Conservation (phyloP, 2,888 invertebrate species). For the Eupithecia centaureata region DNA sequence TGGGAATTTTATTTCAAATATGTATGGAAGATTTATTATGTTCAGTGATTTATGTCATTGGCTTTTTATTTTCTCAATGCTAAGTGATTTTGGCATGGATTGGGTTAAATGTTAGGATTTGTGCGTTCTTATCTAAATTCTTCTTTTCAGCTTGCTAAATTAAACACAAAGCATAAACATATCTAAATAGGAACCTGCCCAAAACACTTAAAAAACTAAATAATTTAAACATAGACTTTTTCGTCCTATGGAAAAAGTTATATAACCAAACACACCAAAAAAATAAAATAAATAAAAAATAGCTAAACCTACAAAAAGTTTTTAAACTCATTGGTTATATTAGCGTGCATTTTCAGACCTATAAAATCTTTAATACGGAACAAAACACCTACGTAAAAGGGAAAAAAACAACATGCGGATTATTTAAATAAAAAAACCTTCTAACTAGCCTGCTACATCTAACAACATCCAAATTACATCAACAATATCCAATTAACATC, state of each 20-base stretch:
- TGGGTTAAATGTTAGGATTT: neutral
- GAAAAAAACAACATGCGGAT: neutral
- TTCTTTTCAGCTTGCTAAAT: neutral
- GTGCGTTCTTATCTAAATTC: too few relatives aligned
- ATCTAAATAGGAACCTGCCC: neutral
- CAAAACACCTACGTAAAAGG: neutral
- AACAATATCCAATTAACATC: neutral
- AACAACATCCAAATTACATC: neutral
- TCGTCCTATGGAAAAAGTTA: slow-evolving; percentile 1
- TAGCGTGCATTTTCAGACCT: neutral
- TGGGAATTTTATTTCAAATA: too few relatives aligned
- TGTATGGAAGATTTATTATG: neutral
- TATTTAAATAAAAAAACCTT: neutral
- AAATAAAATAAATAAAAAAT: too few relatives aligned
- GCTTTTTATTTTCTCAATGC: neutral
- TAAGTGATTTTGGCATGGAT: neutral
- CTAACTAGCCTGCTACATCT: too few relatives aligned
- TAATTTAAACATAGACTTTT: neutral
- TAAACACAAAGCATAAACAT: neutral
- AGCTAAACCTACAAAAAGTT: neutral
- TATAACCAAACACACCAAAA: too few relatives aligned
- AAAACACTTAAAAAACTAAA: neutral
- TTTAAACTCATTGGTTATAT: neutral
- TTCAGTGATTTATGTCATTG: neutral
- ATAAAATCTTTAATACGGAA: neutral